Conservation (phyloP, 1,140 invertebrate species). For the Probaryconus sp. region DNA sequence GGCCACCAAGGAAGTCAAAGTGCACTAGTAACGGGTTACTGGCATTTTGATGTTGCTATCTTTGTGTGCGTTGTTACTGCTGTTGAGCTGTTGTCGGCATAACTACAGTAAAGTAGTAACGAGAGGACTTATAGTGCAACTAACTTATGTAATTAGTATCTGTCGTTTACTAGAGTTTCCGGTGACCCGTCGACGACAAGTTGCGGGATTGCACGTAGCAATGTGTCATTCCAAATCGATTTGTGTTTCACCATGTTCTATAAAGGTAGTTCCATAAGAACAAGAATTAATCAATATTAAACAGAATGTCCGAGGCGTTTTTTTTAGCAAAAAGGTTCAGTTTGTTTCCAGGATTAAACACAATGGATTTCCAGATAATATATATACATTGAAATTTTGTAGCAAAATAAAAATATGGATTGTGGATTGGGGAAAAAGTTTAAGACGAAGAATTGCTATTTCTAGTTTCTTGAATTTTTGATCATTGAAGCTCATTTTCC, state of each 20-base stretch:
- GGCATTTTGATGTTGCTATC: constrained; percentile 23
- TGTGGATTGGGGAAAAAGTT: too few relatives aligned
- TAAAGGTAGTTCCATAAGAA: constrained; percentile 5
- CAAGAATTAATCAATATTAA: too few relatives aligned
- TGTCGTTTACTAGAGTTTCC: constrained; percentile 44
- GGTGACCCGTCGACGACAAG: constrained; percentile 22
- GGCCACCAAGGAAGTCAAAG: constrained; percentile 4
- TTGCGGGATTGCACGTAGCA: constrained; percentile 15
- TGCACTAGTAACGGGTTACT: constrained; percentile 8
- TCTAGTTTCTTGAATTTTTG: too few relatives aligned
- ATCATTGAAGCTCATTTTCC: too few relatives aligned
- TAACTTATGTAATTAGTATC: constrained; percentile 47
- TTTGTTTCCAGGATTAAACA: too few relatives aligned
- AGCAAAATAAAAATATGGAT: too few relatives aligned
- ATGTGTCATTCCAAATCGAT: constrained; percentile 18
- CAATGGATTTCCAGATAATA: too few relatives aligned
- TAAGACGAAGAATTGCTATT: too few relatives aligned
- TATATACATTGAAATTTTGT: too few relatives aligned
- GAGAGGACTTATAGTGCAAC: constrained; percentile 11
- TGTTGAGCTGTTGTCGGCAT: constrained; percentile 22
- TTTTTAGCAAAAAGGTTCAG: too few relatives aligned
- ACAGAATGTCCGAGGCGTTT: too few relatives aligned
- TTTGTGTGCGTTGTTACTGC: constrained; percentile 33
- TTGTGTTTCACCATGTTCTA: constrained; percentile 11
- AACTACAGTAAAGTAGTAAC: constrained; percentile 15